Conservation (phyloP, 2,113 vertebrate species). For the Perca flavescens region DNA sequence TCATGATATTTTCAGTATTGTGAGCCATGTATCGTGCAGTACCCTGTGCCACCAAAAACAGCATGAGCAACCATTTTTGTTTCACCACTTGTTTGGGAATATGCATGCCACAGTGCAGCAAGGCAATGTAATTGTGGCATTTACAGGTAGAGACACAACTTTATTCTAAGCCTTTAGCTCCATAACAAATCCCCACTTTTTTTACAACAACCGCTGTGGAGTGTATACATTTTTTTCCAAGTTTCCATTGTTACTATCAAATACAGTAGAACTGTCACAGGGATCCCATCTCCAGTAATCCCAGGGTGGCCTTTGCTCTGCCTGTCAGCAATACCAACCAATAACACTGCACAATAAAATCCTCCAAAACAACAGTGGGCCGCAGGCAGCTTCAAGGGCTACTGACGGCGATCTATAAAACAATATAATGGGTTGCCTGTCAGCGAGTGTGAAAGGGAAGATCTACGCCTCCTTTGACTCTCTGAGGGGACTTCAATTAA, state of each 20-base stretch:
- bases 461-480: slow-evolving; percentile 82
- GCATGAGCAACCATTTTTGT: slow-evolving; percentile 2
- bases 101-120: not conserved
- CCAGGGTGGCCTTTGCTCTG: slow-evolving; percentile 80
- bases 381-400: slow-evolving; percentile 82
- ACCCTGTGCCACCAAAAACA: not conserved
- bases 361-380: slow-evolving; percentile 81
- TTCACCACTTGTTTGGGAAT: not conserved
- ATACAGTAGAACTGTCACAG: slow-evolving; percentile 69
- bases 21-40: too few relatives aligned
- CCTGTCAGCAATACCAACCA: slow-evolving; percentile 84
- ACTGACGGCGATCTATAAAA: slow-evolving; percentile 86
- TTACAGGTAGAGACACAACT: slow-evolving; percentile 20
- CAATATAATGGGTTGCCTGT: slow-evolving; percentile 86
- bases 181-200: slow-evolving; percentile 45
- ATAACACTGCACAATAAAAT: slow-evolving; percentile 84
- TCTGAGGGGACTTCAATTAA: slow-evolving; percentile 85
- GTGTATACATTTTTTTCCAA: slow-evolving; percentile 41
- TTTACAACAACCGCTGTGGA: slow-evolving; percentile 46
- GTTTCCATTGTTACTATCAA: slow-evolving; percentile 58
- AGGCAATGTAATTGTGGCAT: slow-evolving; percentile 5
- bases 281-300: slow-evolving; percentile 75
- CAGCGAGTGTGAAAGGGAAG: slow-evolving; percentile 82
- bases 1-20: too few relatives aligned
- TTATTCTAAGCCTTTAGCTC: slow-evolving; percentile 38